Percentiles rank a stretch among this genome's conserved stretches.
These are phyloP conservation scores for Macrotis lagotis DNA, from an alignment of 2,113 vertebrate species.

Conservation along the genomic window DNA sequence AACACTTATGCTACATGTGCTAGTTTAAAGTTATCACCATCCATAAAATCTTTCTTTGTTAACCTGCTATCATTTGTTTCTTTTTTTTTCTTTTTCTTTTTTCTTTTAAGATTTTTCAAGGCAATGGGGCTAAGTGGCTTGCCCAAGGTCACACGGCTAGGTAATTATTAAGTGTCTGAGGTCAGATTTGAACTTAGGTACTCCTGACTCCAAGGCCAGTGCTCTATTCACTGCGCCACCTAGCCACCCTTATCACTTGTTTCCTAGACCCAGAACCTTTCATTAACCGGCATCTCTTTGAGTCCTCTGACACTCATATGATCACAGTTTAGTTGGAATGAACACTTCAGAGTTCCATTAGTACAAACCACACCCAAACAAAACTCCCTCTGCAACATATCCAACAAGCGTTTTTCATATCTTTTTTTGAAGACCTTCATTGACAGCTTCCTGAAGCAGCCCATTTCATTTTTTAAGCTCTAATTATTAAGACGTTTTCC, in stretches of 20 bases:
- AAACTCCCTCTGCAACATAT: not conserved
- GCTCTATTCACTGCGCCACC: no score
- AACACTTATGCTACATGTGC: not conserved
- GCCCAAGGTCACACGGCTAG: no score
- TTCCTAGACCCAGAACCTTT: not conserved
- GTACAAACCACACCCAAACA: not conserved
- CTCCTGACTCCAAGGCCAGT: no score
- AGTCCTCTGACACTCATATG: not conserved
- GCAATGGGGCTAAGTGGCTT: no score
- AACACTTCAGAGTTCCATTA: not conserved
- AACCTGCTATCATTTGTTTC: no score
- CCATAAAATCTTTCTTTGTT: not conserved
- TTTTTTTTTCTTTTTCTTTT: no score
- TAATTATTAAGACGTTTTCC: not conserved
- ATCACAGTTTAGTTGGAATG: not conserved
- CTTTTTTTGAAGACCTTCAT: not conserved
- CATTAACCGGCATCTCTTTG: not conserved
- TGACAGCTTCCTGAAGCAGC: not conserved
- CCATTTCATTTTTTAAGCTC: not conserved
- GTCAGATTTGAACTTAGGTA: no score
- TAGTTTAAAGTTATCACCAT: not conserved
- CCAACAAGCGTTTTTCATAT: not conserved
- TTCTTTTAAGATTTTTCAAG: no score
- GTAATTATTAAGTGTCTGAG: no score
- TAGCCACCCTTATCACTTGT: no score